These are phyloP conservation scores for Dendrolimus kikuchii DNA, from an alignment of 1,140 invertebrate genomes.

Conservation along the genomic window DNA sequence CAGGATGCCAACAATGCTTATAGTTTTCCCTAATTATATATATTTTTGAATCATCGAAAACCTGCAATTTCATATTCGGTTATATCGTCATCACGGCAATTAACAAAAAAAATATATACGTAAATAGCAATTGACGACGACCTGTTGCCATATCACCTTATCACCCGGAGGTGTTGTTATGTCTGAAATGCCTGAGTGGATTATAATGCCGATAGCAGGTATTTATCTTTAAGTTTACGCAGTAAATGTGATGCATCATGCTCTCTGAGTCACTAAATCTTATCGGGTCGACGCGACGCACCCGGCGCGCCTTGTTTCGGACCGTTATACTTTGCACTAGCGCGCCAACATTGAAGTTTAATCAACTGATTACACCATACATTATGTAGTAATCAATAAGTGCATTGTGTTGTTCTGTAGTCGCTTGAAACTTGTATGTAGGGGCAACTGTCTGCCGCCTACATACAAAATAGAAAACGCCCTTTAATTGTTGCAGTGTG, in stretches of 20 bases:
- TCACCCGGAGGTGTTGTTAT: slow-evolving; percentile 11
- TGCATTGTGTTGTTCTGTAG: slow-evolving; percentile 2
- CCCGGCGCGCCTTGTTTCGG: background rate
- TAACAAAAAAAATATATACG: slow-evolving; percentile 8
- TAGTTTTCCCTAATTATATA: too few species aligned
- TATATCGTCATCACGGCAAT: too few species aligned
- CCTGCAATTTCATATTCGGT: too few species aligned
- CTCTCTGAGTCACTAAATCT: slow-evolving; percentile 15
- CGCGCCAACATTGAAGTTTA: slow-evolving; percentile 15
- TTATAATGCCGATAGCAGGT: slow-evolving; percentile 8
- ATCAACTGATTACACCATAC: slow-evolving; percentile 19
- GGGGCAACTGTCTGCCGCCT: background rate
- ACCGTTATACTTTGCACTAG: background rate
- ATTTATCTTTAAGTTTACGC: slow-evolving; percentile 10
- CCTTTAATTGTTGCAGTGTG: too few species aligned
- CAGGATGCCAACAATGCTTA: too few species aligned
- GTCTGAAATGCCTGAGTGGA: slow-evolving; percentile 19
- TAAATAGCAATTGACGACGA: slow-evolving; percentile 19
- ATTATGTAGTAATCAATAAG: slow-evolving; percentile 15
- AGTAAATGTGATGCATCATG: background rate
- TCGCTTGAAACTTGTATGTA: background rate
- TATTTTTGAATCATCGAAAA: too few species aligned
- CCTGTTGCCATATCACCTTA: slow-evolving; percentile 19
- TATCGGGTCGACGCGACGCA: slow-evolving; percentile 7
- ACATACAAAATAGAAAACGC: too few species aligned